Percentiles rank a stretch among this genome's conserved stretches.
These are phyloP conservation scores for Lutjanus erythropterus DNA, from an alignment of 2,113 vertebrate genomes.

Conservation along the genomic window DNA sequence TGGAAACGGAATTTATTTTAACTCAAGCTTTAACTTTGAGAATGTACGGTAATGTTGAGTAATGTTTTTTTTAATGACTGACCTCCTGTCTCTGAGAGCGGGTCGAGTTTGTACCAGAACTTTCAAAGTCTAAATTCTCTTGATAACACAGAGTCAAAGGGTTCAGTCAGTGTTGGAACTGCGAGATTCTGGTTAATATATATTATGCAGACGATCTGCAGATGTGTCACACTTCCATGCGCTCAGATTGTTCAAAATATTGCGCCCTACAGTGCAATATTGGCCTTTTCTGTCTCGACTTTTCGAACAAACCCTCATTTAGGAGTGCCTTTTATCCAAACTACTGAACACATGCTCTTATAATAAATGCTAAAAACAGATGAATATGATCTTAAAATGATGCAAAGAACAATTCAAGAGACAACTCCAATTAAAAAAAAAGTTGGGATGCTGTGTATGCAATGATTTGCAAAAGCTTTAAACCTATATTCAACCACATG, in stretches of 20 bases:
- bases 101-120: neutral
- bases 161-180: neutral
- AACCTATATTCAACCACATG: too few relatives aligned
- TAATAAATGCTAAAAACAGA: neutral
- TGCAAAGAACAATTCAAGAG: neutral
- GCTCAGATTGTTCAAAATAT: neutral
- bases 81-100: slow-evolving; percentile 6
- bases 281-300: neutral
- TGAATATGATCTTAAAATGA: neutral
- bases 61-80: slow-evolving; percentile 6
- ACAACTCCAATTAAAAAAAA: too few relatives aligned
- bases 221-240: neutral
- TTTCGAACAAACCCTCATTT: neutral
- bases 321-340: slow-evolving; percentile 26
- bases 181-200: slow-evolving; percentile 6
- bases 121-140: neutral
- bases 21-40: slow-evolving; percentile 2
- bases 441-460: too few relatives aligned
- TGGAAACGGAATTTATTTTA: slow-evolving; percentile 15
- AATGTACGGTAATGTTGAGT: neutral
- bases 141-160: neutral
- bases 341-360: neutral
- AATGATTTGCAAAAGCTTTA: too few relatives aligned
- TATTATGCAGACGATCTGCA: neutral
- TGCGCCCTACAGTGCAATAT: neutral